Evolutionary conservation across 2,888 invertebrate species (phyloP), one percentile per base, ranked within the genome.

Genomic region (Melanotus villosus): DNA sequence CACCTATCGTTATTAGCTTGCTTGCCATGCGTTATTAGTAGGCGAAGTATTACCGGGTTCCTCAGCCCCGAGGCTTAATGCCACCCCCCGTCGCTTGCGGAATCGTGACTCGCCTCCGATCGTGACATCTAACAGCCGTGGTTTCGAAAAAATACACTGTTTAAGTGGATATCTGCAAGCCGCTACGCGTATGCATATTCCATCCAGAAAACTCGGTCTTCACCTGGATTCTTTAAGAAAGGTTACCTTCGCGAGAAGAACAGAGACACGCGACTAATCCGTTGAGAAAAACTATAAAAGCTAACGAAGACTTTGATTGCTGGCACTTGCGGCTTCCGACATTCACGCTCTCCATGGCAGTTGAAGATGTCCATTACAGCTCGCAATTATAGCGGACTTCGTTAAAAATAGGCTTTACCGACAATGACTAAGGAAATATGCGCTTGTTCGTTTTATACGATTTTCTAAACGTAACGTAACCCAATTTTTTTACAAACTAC

Each of bases 21-120:
- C 41, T 58, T 65, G 43, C 52, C 65, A 59, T 45, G 47, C 45
- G 57, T 59, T 63, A 68, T 64, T 64, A 58, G 58, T 52, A 63
- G 56, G 56, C 54, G 19, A 63, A 78, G 76, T 80, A 80, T 80
- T 80, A 79, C 79, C 78, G 78, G 78, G 77, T 79, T 79, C 79
- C 78, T 74, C 75, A 77, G 80, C 63, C 66, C 65, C 65, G 62
- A 69, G 70, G 70, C 67, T 73, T 65, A 69, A 74, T 69, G 67
- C 68, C 71, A 72, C 74, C 75, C 75, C 72, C 76, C 77, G 72
- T 80, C 79, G 80, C 79, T 80, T 75, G 78, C 73, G 77, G 78
- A 80, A 77, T 83, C 83, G 83, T 83, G 83, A 83, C 83, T 81
- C 72, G 80, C 75, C 77, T 78, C 77, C 73, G 80, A 80, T 83